These are phyloP conservation scores for Callithrix jacchus DNA, from an alignment of 2,113 vertebrate genomes.

Conservation along the genomic window DNA sequence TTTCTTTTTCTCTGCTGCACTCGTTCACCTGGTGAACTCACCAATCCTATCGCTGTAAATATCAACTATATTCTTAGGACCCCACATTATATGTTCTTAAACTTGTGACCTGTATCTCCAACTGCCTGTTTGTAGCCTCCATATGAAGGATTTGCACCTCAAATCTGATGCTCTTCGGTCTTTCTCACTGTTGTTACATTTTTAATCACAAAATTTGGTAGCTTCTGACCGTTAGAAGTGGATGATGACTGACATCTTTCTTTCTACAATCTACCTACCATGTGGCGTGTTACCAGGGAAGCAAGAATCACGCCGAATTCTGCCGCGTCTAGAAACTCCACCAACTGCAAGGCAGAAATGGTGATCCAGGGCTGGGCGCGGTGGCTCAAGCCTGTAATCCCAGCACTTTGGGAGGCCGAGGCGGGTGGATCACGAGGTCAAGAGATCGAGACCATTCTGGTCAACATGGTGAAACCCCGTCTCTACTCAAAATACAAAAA, in stretches of 20 bases:
- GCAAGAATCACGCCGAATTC: neutral
- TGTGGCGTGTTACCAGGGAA: fast-evolving
- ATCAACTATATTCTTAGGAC: neutral
- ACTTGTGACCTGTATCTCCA: neutral
- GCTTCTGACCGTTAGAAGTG: neutral
- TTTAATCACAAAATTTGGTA: neutral
- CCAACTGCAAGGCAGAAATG: too few relatives aligned
- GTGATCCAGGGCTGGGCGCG: too few relatives aligned
- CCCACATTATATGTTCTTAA: neutral
- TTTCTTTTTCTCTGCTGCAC: neutral
- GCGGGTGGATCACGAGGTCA: too few relatives aligned
- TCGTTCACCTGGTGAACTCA: neutral
- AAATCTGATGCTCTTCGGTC: neutral
- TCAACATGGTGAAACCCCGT: too few relatives aligned
- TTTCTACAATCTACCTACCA: too few relatives aligned
- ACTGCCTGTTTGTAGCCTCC: neutral
- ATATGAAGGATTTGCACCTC: neutral
- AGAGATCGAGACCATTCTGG: too few relatives aligned
- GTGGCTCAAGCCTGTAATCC: too few relatives aligned
- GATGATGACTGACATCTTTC: neutral
- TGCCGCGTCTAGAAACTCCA: neutral
- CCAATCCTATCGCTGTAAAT: neutral
- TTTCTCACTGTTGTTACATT: neutral
- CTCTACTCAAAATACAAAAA: too few relatives aligned
- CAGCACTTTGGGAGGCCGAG: too few relatives aligned